Evolutionary conservation across 1,140 invertebrate genomes (phyloP), one percentile per base, ranked within the genome.

Genomic region (Lordiphosa stackelbergi): DNA sequence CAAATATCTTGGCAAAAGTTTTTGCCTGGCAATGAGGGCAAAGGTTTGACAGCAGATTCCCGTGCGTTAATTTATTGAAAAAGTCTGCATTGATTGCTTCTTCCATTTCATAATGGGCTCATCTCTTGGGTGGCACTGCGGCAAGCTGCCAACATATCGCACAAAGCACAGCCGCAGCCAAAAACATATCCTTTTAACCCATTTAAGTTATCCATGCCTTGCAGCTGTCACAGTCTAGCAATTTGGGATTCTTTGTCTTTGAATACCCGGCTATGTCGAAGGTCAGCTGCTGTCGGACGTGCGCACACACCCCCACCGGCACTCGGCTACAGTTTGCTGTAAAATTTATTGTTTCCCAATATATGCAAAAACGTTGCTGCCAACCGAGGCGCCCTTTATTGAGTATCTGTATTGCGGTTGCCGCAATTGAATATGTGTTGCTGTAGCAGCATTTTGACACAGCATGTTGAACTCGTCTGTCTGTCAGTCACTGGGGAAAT

Each of bases 261-360:
- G 51, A 46, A 16, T 35, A 41, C 34, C 34, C 35, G 38, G 51
- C 52, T 10, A 68, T 62, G 78, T 66, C 68, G 69, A 83, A 83
- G 77, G 77, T 83, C 72, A 83, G 61, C 54, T 83, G 49, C 54
- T 66, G 53, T 72, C 43, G 73, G 64, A 77, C 59, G 73, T 52
- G 59, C 43, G 41, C 51, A 31, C 42, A 49, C 52, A 52, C 40
- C 45, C 58, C 53, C 54, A 63, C 46, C 22, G 31, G 49, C 52
- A 36, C 13, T 12, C 41, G 31, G 35, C 38, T 43, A 64, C 42
- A 59, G 59, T 59, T 77, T 77, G 59, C 55, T 73, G 77, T 69
- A 66, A 70, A 83, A 83, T 83, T 83, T 83, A 83, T 83, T 83
- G 77, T 83, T 83, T 83, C 65, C 72, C 77, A 83, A 83, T 83